phyloP scores from a whole-genome alignment of 1,140 invertebrate species.

The Papilio polytes region DNA sequence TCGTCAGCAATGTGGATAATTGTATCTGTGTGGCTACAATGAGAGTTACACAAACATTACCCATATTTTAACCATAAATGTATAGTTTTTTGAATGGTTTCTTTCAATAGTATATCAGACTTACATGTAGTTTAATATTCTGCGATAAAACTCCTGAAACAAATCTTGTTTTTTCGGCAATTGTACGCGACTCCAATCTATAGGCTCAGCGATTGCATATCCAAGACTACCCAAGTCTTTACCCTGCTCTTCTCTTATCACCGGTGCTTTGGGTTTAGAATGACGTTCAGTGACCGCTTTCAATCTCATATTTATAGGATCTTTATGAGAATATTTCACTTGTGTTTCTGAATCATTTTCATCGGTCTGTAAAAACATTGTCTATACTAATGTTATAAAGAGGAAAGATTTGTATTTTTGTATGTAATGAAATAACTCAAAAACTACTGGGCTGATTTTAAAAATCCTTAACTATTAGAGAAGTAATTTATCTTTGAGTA shows the following conservation, averaged over 20 bases:
- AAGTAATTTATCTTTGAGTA: no score
- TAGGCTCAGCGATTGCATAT: constrained; percentile 69
- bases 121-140: constrained; percentile 85
- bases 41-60: constrained; percentile 10
- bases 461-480: no score
- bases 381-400: no score
- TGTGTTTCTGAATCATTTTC: constrained; percentile 55
- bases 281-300: constrained; percentile 45
- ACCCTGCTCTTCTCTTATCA: constrained; percentile 50
- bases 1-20: constrained; percentile 84
- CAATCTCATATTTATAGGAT: constrained; percentile 43
- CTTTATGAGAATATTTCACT: constrained; percentile 52
- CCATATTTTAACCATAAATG: background rate
- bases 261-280: constrained; percentile 47
- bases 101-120: constrained; percentile 34
- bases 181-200: constrained; percentile 84
- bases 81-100: background rate
- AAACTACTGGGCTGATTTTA: no score
- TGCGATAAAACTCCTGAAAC: constrained; percentile 83
- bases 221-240: constrained; percentile 66
- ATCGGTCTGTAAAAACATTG: constrained; percentile 47
- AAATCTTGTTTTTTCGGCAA: constrained; percentile 85
- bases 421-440: no score
- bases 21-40: constrained; percentile 85
- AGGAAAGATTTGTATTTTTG: no score